Evolutionary conservation across 2,797 vertebrate species (phyloP), one percentile per base, ranked within the genome.

Genomic region (Dicrostonyx torquatus): DNA sequence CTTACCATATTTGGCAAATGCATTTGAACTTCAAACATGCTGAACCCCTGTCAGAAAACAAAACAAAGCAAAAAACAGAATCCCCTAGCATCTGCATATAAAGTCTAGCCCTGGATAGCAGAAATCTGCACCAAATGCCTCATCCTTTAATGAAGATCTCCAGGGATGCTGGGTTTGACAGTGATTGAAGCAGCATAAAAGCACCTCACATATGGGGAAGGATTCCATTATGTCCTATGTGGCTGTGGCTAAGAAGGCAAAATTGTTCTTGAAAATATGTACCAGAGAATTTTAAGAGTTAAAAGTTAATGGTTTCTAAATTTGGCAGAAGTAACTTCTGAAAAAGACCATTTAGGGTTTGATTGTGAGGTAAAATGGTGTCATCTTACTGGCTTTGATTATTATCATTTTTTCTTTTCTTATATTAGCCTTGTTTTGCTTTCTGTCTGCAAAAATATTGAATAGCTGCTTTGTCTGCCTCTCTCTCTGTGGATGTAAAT

Each of bases 1-100:
- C 55, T 94, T 91, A 96, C 45, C 22, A 34, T 86, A 90, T 89
- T 82, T 95, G 94, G 79, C 94, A 95, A 91, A 48, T 72, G 43
- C 13, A 64, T 14, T 73, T 50, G 26, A 12, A 43, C 87, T 93
- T 94, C 6, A 64, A 92, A 73, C 48, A 62, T 92, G 53, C 14
- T 34, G 45, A 92, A 79, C 17, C 53, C n/a, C 50, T 3, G 58
- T 79, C 37, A 58, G 55, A 37, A 24, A 72, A 58, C 55, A 58
- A 22, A 58, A 20, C 53, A 55, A 20, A 20, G 20, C 55, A 76
- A 85, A n/a, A 26, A 75, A 72, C 80, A 20, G 50, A 83, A 20
- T 45, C 58, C 64, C 60, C 13, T 22, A 76, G 62, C 5, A 20
- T 95, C 76, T 84, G 43, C 31, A 60, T 29, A 7, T 48, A 73